Evolutionary conservation across 2,113 vertebrate species (phyloP), one percentile per base, ranked within the genome.

Genomic region (Silurus glanis): DNA sequence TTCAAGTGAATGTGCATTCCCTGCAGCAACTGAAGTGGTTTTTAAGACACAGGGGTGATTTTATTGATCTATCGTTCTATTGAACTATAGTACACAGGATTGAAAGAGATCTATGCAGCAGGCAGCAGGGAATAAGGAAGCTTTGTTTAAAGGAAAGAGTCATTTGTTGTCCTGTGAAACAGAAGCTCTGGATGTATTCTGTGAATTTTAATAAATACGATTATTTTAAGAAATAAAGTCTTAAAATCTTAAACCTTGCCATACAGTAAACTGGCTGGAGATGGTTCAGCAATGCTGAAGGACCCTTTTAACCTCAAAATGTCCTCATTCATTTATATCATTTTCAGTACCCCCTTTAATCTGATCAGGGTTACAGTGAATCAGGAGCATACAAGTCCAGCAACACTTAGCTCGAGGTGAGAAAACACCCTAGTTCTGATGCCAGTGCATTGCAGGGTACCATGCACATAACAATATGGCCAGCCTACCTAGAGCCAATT

Each of bases 51-150:
- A 28, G 87, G 47, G 28, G 72, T 85, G 37, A 85, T 55, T 75
- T 85, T 37, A 37, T 37, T 37, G 37, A 88, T 76, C 78, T 61
- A 88, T 75, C 71, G 23, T 17, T 82, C 37, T 82, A 74, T 88
- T 81, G 76, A 80, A 74, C 82, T 84, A 45, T 55, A 61, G 76
- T 58, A 74, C 66, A 51, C 64, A 69, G 83, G 45, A 62, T 23
- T 72, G 66, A 55, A 81, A 79, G 53, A 80, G 10, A 53, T 67
- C 47, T 78, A 56, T 84, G 55, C 25, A 47, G 47, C 10, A 47
- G 56, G 51, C 64, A 13, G 64, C 64, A 21, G 37, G 25, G 62
- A 21, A 55, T 71, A 10, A 67, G 51, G 82, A 83, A 72, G 5
- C n/a, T 49, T 51, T 19, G 59, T 23, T 78, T 21, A 45, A 17